A percentile compares a stretch with the other conserved stretches of the same genome.
phyloP scores from a whole-genome alignment of 2,113 vertebrate genomes.

The Stictonetta naevosa region DNA sequence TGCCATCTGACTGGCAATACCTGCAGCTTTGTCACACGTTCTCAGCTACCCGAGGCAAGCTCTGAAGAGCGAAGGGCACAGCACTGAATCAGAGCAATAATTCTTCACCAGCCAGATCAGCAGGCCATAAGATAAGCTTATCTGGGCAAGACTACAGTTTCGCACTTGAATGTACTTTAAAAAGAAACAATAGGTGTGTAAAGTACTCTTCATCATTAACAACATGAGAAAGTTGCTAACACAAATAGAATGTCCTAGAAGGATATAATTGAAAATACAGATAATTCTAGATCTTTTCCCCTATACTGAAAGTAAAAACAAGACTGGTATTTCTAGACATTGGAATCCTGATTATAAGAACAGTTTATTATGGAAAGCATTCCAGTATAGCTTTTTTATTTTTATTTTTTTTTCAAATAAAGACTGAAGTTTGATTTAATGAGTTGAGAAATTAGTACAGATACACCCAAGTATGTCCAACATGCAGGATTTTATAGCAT shows the following conservation, averaged over 20 bases:
- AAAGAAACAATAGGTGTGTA: not conserved
- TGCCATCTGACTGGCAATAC: not conserved
- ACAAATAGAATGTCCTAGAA: not conserved
- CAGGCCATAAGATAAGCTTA: not conserved
- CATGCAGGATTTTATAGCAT: not conserved
- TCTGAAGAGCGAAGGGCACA: rapidly evolving
- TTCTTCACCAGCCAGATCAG: not conserved
- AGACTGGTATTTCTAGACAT: not conserved
- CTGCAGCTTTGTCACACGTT: not conserved
- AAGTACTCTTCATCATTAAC: not conserved
- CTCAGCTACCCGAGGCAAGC: not conserved
- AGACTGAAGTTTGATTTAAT: not conserved
- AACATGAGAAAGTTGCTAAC: not conserved
- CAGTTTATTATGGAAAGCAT: not conserved
- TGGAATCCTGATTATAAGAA: not conserved
- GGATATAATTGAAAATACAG: not conserved
- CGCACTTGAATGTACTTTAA: not conserved
- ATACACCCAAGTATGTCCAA: not conserved
- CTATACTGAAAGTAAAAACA: rapidly evolving
- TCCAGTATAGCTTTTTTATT: not conserved
- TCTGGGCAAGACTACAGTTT: not conserved
- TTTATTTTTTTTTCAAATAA: not conserved
- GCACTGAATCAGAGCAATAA: not conserved
- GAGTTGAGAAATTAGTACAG: not conserved
- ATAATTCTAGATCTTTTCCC: not conserved